Evolutionary conservation across 2,888 invertebrate species (phyloP), one percentile per base, ranked within the genome.

Genomic region (Anoncus sp.): DNA sequence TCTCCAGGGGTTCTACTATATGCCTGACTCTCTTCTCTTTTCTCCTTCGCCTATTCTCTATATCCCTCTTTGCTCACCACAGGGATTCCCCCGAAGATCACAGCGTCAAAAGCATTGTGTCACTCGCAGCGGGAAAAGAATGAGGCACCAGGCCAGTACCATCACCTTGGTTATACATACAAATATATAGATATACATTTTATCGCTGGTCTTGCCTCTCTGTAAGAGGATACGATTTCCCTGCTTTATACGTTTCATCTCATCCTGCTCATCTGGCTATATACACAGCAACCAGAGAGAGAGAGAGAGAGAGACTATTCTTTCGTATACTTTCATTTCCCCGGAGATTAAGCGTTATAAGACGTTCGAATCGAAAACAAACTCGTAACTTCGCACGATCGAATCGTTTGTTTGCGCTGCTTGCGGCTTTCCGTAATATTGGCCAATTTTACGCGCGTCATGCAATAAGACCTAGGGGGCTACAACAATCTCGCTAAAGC

Each of bases 51-150:
- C 40, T 49, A 18, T 45, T 45, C 47, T 65, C 22, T 55, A 20
- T 14, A 43, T 55, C 72, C 40, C 62, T 67, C 31, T 27, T 66
- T n/a, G 14, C 67, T 72, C 78, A 43, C 80, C 67, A 51, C 76
- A 77, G 80, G 77, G 78, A 77, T 78, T 45, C 77, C 53, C 40
- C n/a, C n/a, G n/a, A 55, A 63, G 70, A 66, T 67, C 79, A 59
- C 59, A 70, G 82, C 81, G 79, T 83, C 82, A 82, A 75, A 79
- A 75, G 80, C 77, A 81, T 84, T 84, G 82, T 84, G 80, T 82
- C 77, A 80, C 60, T 74, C 83, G 55, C 80, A 78, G 81, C 80
- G 80, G 84, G 83, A 76, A 76, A 57, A 75, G 70, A 80, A 80
- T 67, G 77, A 67, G 76, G 67, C 67, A 72, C 63, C 67, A 66